Base-by-base conservation (phyloP, 2,797 vertebrate species). In the Gorsachius magnificus region DNA sequence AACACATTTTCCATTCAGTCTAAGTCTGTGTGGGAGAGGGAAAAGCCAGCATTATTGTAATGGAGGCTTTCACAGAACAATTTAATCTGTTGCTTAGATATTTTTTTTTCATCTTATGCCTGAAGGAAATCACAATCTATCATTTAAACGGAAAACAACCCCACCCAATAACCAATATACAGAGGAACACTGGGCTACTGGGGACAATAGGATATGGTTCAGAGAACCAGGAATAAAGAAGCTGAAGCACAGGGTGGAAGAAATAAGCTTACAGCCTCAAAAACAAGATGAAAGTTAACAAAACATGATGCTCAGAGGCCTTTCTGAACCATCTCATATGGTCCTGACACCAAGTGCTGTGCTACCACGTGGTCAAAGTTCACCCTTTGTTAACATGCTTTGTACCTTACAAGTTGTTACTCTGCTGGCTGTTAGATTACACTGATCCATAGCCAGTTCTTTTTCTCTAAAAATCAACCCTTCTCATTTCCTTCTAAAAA, bases 181-280 rank as follows among this genome's bases (percentile, higher is more conserved):
- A 86, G 29, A 89, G 33, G 83, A 94, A 97, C 83, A 87, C 3
- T 76, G 57, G 70, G 66, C 87, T 93, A 69, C 22, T 66, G 87
- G 58, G 91, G 28, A 84, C 91, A 90, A 90, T 9, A 91, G 25
- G 6, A 94, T 31, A 86, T 63, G 31, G 54, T 60, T 72, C 36
- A 65, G 56, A 87, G 36, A 77, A 35, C 20, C 3, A 7, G n/a
- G 15, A 50, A 90, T 14, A 78, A 50, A 65, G 33, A 46, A 31
- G 28, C 6, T 0, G 0, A 89, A 72, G 56, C 33, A 85, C 38
- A 76, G 54, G 16, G 14, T 48, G 20, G 51, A 92, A 78, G 16
- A 16, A 58, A 72, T 61, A 68, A 78, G 38, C 10, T 68, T 78
- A 56, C 9, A 63, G 46, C 17, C 51, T 69, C 29, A 75, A 78